Evolutionary conservation across 2,797 vertebrate genomes (phyloP), one percentile per base, ranked within the genome.

Genomic region (Sebastes jordani): DNA sequence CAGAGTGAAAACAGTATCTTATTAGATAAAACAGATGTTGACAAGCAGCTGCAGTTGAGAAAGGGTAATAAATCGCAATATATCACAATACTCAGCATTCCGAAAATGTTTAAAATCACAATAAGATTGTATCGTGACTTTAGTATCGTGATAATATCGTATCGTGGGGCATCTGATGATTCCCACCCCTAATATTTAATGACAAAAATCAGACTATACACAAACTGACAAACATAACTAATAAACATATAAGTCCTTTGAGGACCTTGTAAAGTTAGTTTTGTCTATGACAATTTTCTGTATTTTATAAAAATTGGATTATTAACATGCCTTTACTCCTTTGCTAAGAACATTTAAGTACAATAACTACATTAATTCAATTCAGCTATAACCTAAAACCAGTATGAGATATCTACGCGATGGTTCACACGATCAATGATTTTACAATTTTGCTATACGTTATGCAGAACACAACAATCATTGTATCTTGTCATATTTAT

Each of bases 141-240:
- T 16, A 42, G 46, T 49, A 2, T 49, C 0, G 0, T 49, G 1
- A 49, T 7, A 20, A 4, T 49, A 20, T 49, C 3, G 1, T 42
- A 42, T 42, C 14, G 38, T 42, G 0, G 38, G 38, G 0, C 38
- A 0, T 42, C 2, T 42, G 38, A 14, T 42, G 38, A 42, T 42
- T 42, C 38, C 1, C 0, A 42, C 2, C 1, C 38, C 38, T 42
- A 3, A 16, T 42, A 42, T 42, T 42, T 46, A 34, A 0, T 11
- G 6, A 60, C 0, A 59, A 49, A 11, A 25, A 34, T 34, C 42
- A 42, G 32, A 29, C 4, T 27, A 25, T 20, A 23, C 10, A 42
- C 6, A 6, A 8, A 42, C 11, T 22, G 23, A 42, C 5, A 0
- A 46, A 32, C 13, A 58, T 20, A 38, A 22, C 18, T 22, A 6